A percentile compares a stretch with the other conserved stretches of the same genome.
These are phyloP conservation scores for Neotoxoptera formosana DNA, from an alignment of 1,140 invertebrate genomes.

Conservation along the genomic window DNA sequence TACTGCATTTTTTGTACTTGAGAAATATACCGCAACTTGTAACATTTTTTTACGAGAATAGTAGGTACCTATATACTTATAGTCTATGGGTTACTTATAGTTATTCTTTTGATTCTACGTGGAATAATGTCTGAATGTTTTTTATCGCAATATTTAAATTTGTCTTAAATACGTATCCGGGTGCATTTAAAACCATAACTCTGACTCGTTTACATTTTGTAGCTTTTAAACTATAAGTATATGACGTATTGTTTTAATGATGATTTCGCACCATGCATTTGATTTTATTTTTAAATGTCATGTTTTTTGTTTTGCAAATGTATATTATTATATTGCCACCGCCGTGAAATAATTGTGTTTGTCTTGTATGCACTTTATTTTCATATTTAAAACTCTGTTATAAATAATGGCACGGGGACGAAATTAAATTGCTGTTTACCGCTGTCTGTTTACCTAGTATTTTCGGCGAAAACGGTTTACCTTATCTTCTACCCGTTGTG, in stretches of 20 bases:
- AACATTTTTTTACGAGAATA: too few relatives aligned
- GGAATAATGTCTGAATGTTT: background rate
- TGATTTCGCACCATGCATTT: background rate
- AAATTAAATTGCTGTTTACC: background rate
- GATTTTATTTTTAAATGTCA: constrained; percentile 4
- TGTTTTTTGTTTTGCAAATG: background rate
- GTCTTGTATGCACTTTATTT: background rate
- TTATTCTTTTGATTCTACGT: background rate
- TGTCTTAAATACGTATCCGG: background rate
- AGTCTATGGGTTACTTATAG: too few relatives aligned
- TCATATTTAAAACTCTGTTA: constrained; percentile 12
- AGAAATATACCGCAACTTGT: too few relatives aligned
- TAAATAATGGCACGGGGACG: background rate
- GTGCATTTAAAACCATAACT: background rate
- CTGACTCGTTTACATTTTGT: background rate
- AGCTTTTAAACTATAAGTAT: background rate
- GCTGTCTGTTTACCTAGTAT: background rate
- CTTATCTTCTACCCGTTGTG: background rate
- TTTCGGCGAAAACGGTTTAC: background rate
- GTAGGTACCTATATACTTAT: too few relatives aligned
- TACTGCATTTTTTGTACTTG: too few relatives aligned
- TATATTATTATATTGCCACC: background rate
- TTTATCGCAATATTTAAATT: background rate
- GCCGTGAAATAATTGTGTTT: background rate
- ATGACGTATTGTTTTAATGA: background rate